These are phyloP conservation scores for Globia sparganii DNA, from an alignment of 2,888 invertebrate genomes.

Conservation along the genomic window DNA sequence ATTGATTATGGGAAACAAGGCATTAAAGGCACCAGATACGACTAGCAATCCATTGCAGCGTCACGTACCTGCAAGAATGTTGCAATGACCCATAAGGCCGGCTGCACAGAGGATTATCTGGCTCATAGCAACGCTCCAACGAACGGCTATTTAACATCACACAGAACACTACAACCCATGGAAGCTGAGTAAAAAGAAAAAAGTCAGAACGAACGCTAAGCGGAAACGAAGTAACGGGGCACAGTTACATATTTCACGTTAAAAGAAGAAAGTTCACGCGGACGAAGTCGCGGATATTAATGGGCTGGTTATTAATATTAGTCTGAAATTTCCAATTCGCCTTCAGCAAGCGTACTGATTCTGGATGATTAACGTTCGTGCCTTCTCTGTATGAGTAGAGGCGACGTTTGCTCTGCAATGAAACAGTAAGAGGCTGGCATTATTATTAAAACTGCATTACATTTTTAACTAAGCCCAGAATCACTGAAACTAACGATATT, in stretches of 20 bases:
- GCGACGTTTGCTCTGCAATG: background rate
- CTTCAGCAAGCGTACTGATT: background rate
- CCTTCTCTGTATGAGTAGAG: no score
- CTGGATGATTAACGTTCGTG: background rate
- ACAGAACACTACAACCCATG: no score
- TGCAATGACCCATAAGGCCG: background rate
- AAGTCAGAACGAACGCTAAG: no score
- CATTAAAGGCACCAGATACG: background rate
- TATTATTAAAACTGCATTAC: background rate
- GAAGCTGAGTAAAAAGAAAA: no score
- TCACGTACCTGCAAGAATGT: conserved; percentile 13
- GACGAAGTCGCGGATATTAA: background rate
- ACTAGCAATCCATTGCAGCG: background rate
- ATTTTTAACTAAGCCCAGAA: background rate
- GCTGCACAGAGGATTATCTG: conserved; percentile 1
- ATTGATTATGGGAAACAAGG: background rate
- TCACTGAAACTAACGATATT: background rate
- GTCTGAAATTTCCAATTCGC: background rate
- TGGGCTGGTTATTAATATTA: background rate
- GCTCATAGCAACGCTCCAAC: background rate
- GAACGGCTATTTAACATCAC: no score
- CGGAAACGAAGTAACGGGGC: background rate
- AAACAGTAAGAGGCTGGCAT: background rate
- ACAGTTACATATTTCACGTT: background rate
- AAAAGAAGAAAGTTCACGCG: background rate